A percentile compares a stretch with the other conserved stretches of the same genome.
Evolutionary conservation across 2,113 vertebrate genomes (phyloP).

Genomic region (Rhea pennata): DNA sequence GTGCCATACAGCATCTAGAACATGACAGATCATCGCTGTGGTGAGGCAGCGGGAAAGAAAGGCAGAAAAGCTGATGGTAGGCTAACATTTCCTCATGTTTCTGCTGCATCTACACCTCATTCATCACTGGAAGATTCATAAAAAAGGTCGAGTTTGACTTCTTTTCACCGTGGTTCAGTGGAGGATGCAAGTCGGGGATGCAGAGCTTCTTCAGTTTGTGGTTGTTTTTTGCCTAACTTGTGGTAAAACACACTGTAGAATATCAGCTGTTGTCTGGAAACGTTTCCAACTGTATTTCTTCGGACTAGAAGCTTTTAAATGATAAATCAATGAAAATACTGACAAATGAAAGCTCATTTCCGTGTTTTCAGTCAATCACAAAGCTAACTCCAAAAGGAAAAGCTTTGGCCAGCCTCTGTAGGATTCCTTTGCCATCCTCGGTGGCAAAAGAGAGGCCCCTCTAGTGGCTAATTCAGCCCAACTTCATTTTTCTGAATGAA

Average conservation of each 20-base stretch:
- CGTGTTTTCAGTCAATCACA: background rate
- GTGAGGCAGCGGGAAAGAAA: background rate
- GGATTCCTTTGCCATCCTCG: background rate
- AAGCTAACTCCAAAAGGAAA: background rate
- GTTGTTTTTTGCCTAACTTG: background rate
- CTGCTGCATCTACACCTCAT: background rate
- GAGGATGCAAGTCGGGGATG: background rate
- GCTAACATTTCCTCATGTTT: background rate
- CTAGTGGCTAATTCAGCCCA: background rate
- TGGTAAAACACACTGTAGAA: background rate
- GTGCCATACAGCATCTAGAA: background rate
- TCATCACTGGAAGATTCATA: background rate
- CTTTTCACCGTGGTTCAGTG: background rate
- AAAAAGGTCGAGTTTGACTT: background rate
- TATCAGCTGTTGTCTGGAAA: background rate
- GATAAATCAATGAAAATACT: background rate
- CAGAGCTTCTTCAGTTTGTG: background rate
- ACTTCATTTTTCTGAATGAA: background rate
- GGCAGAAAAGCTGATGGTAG: background rate
- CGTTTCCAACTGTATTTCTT: background rate
- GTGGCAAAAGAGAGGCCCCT: background rate
- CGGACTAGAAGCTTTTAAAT: background rate
- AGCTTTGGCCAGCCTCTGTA: fast-evolving
- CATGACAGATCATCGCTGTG: background rate
- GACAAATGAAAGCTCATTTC: background rate